These are phyloP conservation scores for Pterocles burchelli DNA, from an alignment of 2,113 vertebrate genomes.

Conservation along the genomic window DNA sequence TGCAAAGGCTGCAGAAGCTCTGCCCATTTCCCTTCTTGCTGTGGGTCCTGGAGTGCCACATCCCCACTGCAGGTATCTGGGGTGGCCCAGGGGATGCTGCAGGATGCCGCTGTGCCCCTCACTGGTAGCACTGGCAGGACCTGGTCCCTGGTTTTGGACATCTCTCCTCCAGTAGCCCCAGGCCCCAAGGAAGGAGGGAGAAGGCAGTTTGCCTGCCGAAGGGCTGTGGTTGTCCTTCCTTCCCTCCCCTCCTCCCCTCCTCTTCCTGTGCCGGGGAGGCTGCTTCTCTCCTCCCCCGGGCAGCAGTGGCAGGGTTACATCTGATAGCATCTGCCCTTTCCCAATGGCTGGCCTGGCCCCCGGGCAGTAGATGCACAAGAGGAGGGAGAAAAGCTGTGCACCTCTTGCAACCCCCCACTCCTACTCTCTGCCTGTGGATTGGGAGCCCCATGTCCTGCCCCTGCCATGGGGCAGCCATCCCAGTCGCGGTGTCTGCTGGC, in stretches of 20 bases:
- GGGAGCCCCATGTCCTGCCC: background rate
- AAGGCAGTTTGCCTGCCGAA: background rate
- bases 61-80: background rate
- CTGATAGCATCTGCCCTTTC: conserved; percentile 5
- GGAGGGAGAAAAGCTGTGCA: background rate
- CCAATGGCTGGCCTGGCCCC: background rate
- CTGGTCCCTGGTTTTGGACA: accelerated
- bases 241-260: conserved; percentile 65
- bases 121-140: background rate
- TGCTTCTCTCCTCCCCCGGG: conserved; percentile 18
- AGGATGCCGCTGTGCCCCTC: background rate
- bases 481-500: background rate
- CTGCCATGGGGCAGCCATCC: background rate
- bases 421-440: accelerated
- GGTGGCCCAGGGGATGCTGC: background rate
- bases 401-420: background rate
- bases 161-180: background rate
- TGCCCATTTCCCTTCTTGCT: background rate
- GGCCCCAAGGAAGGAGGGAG: background rate
- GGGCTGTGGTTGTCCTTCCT: conserved; percentile 61
- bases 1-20: accelerated
- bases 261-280: conserved; percentile 45
- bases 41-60: background rate
- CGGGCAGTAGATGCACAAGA: background rate
- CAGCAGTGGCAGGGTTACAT: background rate